Percentiles rank a stretch among this genome's conserved stretches.
phyloP scores from a whole-genome alignment of 2,113 vertebrate genomes.

The Apodemus speciosus region DNA sequence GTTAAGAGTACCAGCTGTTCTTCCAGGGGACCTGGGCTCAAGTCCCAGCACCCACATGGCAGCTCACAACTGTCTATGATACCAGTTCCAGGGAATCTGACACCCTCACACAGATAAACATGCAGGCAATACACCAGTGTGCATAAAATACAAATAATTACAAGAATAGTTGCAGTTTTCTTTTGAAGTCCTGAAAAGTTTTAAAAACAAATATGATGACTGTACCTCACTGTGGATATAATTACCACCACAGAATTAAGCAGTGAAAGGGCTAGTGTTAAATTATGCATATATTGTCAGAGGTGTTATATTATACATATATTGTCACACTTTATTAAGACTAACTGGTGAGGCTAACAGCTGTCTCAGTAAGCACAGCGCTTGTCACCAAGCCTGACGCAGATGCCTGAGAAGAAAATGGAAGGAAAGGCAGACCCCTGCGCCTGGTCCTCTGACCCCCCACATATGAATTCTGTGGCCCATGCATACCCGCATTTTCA shows the following conservation, averaged over 20 bases:
- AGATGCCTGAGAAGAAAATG: too few relatives aligned
- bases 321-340: constrained; percentile 30
- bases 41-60: not conserved
- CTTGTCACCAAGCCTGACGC: not conserved
- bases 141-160: not conserved
- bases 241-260: constrained; percentile 22
- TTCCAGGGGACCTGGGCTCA: not conserved
- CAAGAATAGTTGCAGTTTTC: not conserved
- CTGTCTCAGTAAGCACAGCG: not conserved
- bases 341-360: not conserved
- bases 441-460: not conserved
- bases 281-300: too few relatives aligned
- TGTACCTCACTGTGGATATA: not conserved
- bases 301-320: not conserved
- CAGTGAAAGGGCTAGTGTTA: not conserved
- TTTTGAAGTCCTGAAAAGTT: constrained; percentile 5
- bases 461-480: not conserved
- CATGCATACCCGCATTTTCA: not conserved
- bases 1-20: not conserved
- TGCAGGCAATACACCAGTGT: not conserved
- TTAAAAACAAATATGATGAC: constrained; percentile 2
- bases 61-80: not conserved
- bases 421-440: not conserved
- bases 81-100: not conserved
- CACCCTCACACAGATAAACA: not conserved